Percentiles rank a stretch among this genome's conserved stretches.
Evolutionary conservation across 2,113 vertebrate species (phyloP).

Genomic region (Podilymbus podiceps): DNA sequence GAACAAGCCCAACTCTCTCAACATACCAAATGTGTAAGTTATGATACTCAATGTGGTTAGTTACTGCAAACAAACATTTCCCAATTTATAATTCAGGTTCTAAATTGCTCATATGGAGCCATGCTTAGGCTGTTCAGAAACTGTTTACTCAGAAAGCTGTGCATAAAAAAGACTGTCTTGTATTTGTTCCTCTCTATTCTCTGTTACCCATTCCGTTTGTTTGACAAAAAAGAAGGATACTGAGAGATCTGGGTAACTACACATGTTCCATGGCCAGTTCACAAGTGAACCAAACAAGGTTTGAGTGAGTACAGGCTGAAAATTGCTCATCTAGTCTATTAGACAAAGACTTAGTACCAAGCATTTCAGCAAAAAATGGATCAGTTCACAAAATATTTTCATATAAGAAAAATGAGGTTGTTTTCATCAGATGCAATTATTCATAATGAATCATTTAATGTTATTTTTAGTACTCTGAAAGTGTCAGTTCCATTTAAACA

Average conservation of each 20-base stretch:
- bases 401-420: not conserved
- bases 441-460: not conserved
- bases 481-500: not conserved
- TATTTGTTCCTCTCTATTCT: not conserved
- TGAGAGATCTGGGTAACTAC: not conserved
- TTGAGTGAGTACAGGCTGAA: not conserved
- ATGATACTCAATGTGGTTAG: not conserved
- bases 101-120: not conserved
- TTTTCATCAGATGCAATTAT: not conserved
- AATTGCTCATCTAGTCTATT: not conserved
- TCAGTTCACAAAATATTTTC: not conserved
- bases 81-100: not conserved
- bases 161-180: not conserved
- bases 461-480: not conserved
- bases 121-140: not conserved
- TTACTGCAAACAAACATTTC: not conserved
- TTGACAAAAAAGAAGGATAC: not conserved
- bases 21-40: not conserved
- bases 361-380: not conserved
- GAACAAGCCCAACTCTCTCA: not conserved
- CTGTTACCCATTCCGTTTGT: not conserved
- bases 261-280: not conserved
- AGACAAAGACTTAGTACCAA: not conserved
- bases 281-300: not conserved
- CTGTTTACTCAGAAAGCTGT: not conserved